Percentiles rank a stretch among this genome's conserved stretches.
These are phyloP conservation scores for Shinisaurus crocodilurus DNA, from an alignment of 2,113 vertebrate species.

Conservation along the genomic window DNA sequence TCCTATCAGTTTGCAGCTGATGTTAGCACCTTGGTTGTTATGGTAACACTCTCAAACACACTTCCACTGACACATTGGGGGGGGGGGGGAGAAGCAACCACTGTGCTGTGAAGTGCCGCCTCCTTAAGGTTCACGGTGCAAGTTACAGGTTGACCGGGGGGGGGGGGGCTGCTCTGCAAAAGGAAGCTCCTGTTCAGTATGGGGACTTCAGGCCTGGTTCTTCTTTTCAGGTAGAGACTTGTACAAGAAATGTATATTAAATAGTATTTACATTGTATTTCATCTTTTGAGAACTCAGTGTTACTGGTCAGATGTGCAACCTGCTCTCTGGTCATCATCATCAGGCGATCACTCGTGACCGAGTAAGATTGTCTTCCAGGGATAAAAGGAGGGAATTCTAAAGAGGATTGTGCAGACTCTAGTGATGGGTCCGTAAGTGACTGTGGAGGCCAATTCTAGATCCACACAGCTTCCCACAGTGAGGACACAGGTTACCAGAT, in stretches of 20 bases:
- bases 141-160: neutral
- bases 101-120: neutral
- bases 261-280: neutral
- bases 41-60: conserved; percentile 70
- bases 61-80: conserved; percentile 34
- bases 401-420: too few species aligned
- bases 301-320: neutral
- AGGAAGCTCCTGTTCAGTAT: neutral
- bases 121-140: neutral
- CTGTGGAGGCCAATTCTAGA: too few species aligned
- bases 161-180: neutral
- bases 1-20: conserved; percentile 67
- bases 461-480: too few species aligned
- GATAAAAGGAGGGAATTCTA: too few species aligned
- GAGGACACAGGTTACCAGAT: too few species aligned
- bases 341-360: too few species aligned
- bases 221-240: neutral
- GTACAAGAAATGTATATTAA: neutral
- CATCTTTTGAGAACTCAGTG: neutral
- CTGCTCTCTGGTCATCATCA: neutral
- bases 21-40: conserved; percentile 75
- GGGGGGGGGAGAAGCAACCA: neutral
- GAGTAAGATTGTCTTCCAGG: too few species aligned
- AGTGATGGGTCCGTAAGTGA: too few species aligned
- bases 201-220: too few species aligned